Conservation (phyloP, 1,140 invertebrate species). For the Calosoma granatense region DNA sequence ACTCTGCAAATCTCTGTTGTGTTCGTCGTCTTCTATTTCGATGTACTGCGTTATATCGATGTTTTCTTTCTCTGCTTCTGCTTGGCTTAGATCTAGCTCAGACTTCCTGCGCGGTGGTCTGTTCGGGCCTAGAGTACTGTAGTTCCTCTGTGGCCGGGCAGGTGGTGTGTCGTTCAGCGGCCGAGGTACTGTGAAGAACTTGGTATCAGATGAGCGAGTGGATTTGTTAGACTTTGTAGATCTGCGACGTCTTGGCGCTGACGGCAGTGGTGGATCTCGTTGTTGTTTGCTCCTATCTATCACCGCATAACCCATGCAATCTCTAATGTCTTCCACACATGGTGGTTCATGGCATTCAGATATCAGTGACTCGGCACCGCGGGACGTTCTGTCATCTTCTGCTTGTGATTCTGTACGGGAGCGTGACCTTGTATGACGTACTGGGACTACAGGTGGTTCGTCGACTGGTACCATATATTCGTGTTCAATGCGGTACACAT, state of each 20-base stretch:
- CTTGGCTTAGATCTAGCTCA: conserved; percentile 38
- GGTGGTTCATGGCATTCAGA: conserved; percentile 25
- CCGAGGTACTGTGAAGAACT: conserved; percentile 45
- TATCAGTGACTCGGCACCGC: conserved; percentile 52
- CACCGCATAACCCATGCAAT: conserved; percentile 53
- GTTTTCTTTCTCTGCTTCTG: conserved; percentile 32
- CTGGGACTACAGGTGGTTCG: conserved; percentile 35
- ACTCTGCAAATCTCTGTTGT: conserved; percentile 50
- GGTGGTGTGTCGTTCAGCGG: conserved; percentile 25
- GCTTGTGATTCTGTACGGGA: conserved; percentile 39
- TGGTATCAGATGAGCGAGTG: conserved; percentile 21
- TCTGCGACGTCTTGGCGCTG: conserved; percentile 43
- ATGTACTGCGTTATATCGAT: conserved; percentile 44
- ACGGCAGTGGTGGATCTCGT: conserved; percentile 39
- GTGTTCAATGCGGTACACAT: conserved; percentile 49
- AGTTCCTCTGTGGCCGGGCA: conserved; percentile 47
- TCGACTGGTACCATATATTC: conserved; percentile 47
- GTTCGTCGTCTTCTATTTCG: conserved; percentile 48
- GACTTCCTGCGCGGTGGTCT: conserved; percentile 45
- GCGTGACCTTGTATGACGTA: conserved; percentile 34
- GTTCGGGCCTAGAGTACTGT: conserved; percentile 53
- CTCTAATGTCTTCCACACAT: conserved; percentile 28
- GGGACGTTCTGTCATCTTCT: conserved; percentile 59
- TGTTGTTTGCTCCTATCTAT: conserved; percentile 50
- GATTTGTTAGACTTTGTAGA: conserved; percentile 25